Evolutionary conservation across 2,888 invertebrate genomes (phyloP).

Genomic region (Watsonalla binaria): DNA sequence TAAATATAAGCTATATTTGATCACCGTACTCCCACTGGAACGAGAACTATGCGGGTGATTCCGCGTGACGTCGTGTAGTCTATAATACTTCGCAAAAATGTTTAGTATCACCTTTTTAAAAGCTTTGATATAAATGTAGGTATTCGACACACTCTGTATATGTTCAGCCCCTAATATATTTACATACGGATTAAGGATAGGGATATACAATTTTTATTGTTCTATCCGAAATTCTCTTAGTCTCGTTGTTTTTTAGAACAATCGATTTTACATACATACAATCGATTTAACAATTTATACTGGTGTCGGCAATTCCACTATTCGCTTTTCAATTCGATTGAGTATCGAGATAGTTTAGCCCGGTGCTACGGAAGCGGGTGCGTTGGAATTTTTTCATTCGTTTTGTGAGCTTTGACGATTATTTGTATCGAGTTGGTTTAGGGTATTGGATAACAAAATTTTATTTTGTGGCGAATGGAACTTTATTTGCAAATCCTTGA

Average conservation of each 20-base stretch:
- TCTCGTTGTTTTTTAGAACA: neutral
- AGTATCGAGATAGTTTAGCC: neutral
- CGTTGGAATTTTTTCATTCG: neutral
- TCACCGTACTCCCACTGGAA: too few species aligned
- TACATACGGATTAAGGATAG: slow-evolving; percentile 8
- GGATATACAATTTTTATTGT: neutral
- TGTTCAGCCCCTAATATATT: slow-evolving; percentile 7
- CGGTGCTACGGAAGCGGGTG: neutral
- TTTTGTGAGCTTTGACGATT: too few species aligned
- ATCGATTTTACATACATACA: neutral
- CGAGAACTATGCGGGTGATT: too few species aligned
- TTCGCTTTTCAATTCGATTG: neutral
- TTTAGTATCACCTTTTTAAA: too few species aligned
- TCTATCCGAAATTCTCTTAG: neutral
- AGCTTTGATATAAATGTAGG: too few species aligned
- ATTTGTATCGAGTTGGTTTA: too few species aligned
- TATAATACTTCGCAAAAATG: too few species aligned
- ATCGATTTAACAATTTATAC: neutral
- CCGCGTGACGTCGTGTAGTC: too few species aligned
- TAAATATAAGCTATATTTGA: too few species aligned
- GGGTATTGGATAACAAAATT: neutral
- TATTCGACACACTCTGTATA: neutral
- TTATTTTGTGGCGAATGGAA: neutral
- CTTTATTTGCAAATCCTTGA: too few species aligned
- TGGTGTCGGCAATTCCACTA: neutral